Base-by-base conservation (phyloP, 2,888 invertebrate genomes). In the Coelogynopora nodosa region DNA sequence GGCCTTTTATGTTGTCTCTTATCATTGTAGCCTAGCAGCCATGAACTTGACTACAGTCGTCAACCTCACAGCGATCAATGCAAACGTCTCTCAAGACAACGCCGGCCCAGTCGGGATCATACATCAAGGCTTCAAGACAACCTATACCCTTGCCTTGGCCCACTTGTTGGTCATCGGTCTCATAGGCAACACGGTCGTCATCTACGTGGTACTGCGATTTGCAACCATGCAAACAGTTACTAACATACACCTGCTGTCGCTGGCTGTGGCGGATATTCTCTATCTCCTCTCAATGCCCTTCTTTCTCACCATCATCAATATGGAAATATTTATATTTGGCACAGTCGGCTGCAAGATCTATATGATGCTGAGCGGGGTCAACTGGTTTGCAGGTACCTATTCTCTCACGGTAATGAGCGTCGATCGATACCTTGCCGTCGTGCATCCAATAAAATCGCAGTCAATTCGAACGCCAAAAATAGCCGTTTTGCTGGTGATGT, bases 161-260 rank as follows among this genome's bases (percentile, higher is more conserved):
- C n/a, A n/a, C n/a, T n/a, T n/a, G n/a, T n/a, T n/a, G n/a, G n/a
- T n/a, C n/a, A n/a, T n/a, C n/a, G n/a, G n/a, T n/a, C n/a, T n/a
- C n/a, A n/a, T n/a, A n/a, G 85, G 85, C 0, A 85, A 85, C 82
- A 2, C 29, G 26, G 26, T 85, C 10, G 85, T 85, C n/a, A 67
- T 87, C 23, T 80, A 30, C 2, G 87, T 87, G 0, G 81, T 87
- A 23, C 29, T 27, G 5, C 49, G 87, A 2, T 87, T 31, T 28
- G 27, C 86, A 2, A 18, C 26, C 1, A 87, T 87, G 87, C 87
- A 87, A 67, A 87, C 87, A 29, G 87, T 87, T 0, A 87, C 87
- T n/a, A 87, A 87, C 67, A 87, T 87, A 30, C 87, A 87, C 86
- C 67, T 87, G 26, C 87, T 87, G 2, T 80, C 74, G 2, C 86